Conservation (phyloP, 2,113 vertebrate genomes). For the Puffinus mauretanicus region DNA sequence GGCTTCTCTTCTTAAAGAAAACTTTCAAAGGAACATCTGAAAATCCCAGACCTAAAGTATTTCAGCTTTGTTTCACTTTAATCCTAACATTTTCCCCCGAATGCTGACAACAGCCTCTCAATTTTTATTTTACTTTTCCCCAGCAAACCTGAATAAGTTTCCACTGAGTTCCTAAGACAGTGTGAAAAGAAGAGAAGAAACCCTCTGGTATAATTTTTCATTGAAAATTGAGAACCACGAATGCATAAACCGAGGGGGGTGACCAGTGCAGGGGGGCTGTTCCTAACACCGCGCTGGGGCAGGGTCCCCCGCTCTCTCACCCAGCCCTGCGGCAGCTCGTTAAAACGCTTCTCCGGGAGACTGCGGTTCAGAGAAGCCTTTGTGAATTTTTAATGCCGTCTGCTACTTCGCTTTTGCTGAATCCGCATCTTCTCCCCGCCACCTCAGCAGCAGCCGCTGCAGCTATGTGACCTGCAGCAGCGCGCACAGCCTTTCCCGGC, state of each 20-base stretch:
- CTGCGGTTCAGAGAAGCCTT: not conserved
- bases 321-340: not conserved
- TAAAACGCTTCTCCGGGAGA: not conserved
- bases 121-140: not conserved
- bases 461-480: not conserved
- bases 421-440: not conserved
- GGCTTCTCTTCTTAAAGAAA: not conserved
- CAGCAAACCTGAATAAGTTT: not conserved
- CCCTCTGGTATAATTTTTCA: not conserved
- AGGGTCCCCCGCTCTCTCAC: not conserved
- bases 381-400: slow-evolving; percentile 55
- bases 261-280: no score
- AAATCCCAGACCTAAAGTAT: not conserved
- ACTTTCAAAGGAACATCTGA: not conserved
- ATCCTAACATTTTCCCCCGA: not conserved
- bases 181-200: not conserved
- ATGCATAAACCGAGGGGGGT: not conserved
- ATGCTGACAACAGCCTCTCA: not conserved
- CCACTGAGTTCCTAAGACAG: not conserved
- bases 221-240: not conserved
- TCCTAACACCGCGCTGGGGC: not conserved
- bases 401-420: slow-evolving; percentile 48
- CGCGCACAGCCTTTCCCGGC: not conserved
- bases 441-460: not conserved
- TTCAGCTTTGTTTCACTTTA: not conserved